Conservation (phyloP, 1,140 invertebrate genomes). For the Bacillus rossius region DNA sequence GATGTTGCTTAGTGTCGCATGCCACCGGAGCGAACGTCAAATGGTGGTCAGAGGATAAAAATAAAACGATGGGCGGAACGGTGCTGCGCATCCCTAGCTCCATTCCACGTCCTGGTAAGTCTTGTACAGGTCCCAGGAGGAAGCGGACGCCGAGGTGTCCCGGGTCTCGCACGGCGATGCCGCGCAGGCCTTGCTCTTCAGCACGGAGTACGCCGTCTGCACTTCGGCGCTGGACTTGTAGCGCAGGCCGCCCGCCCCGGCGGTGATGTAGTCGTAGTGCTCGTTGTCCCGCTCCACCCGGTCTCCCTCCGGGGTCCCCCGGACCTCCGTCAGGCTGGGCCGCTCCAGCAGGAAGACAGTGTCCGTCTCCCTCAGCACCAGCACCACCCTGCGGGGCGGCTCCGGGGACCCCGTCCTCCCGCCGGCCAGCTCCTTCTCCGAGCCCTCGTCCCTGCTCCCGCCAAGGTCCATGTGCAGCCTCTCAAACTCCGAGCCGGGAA, state of each 20-base stretch:
- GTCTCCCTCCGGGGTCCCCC: conserved; percentile 49
- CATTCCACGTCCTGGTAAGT: conserved; percentile 46
- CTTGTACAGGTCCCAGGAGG: conserved; percentile 68
- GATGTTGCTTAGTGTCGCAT: too few relatives aligned
- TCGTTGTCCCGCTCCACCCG: conserved; percentile 54
- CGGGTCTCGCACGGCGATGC: conserved; percentile 45
- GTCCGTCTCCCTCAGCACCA: conserved; percentile 58
- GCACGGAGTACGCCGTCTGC: conserved; percentile 53
- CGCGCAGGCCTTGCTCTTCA: conserved; percentile 55
- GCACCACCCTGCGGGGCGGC: conserved; percentile 6
- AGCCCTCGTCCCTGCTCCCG: too few relatives aligned
- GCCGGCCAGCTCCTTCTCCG: too few relatives aligned
- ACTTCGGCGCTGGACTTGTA: conserved; percentile 57
- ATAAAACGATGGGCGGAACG: too few relatives aligned
- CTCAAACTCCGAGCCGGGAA: too few relatives aligned
- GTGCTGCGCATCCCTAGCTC: neutral
- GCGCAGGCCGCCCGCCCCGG: conserved; percentile 53
- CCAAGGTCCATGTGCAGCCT: too few relatives aligned
- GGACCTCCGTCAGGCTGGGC: conserved; percentile 52
- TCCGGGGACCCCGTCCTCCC: neutral
- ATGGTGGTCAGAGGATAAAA: too few relatives aligned
- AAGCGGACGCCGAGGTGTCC: conserved; percentile 56
- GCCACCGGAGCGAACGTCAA: too few relatives aligned
- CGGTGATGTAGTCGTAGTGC: conserved; percentile 55
- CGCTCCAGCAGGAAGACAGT: conserved; percentile 58